Conservation (phyloP, 2,113 vertebrate genomes). For the Neodontobutis hainanensis region DNA sequence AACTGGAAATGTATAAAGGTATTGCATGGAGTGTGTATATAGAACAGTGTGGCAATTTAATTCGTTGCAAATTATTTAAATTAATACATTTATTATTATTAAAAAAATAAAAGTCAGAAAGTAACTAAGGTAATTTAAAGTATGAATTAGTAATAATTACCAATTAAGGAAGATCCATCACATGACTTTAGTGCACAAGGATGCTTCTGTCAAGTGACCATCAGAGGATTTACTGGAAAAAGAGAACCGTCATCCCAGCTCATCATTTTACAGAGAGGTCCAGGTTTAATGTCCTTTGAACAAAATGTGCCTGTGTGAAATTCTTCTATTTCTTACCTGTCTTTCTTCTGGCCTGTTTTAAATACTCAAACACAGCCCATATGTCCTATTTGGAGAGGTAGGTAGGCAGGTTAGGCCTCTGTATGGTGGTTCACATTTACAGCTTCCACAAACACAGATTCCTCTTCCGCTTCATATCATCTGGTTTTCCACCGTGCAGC, state of each 20-base stretch:
- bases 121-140: too few species aligned
- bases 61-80: too few species aligned
- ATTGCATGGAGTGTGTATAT: too few species aligned
- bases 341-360: conserved; percentile 38
- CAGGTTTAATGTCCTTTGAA: conserved; percentile 32
- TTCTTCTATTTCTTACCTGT: conserved; percentile 18
- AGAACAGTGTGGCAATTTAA: too few species aligned
- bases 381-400: conserved; percentile 51
- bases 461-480: conserved; percentile 84
- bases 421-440: conserved; percentile 81
- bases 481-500: conserved; percentile 79
- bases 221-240: conserved; percentile 1
- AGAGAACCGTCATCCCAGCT: not conserved
- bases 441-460: conserved; percentile 82
- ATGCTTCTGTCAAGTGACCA: not conserved
- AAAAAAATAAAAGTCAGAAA: too few species aligned
- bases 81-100: too few species aligned
- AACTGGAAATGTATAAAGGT: too few species aligned
- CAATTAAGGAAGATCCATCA: not conserved
- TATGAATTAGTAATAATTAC: too few species aligned
- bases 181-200: not conserved
- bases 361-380: conserved; percentile 28
- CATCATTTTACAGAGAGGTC: conserved; percentile 1
- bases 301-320: not conserved
- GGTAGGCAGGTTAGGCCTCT: conserved; percentile 84